Conservation (phyloP, 2,113 vertebrate genomes). For the Scomber scombrus region DNA sequence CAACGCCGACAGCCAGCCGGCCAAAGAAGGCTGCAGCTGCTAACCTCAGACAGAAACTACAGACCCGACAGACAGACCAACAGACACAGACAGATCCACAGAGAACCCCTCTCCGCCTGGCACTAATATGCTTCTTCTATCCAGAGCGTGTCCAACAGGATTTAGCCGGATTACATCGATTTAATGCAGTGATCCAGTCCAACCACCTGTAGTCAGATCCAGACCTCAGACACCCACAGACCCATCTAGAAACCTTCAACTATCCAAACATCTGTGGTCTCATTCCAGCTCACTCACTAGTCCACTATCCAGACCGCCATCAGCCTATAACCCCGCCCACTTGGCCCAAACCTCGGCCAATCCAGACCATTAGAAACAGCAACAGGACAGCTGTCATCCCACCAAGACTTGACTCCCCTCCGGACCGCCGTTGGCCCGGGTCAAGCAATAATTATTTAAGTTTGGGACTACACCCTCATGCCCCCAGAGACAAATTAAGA, state of each 20-base stretch:
- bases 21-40: conserved; percentile 97
- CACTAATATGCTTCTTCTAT: conserved; percentile 6
- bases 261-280: background rate
- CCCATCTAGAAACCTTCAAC: no score
- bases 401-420: background rate
- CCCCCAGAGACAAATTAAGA: background rate
- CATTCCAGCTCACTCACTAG: background rate
- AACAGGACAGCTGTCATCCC: background rate
- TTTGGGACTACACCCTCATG: background rate
- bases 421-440: background rate
- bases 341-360: background rate
- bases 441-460: background rate
- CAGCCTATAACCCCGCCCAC: background rate
- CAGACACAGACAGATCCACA: conserved; percentile 30
- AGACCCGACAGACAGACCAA: conserved; percentile 11
- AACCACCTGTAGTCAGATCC: background rate
- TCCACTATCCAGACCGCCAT: background rate
- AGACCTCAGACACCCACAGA: background rate
- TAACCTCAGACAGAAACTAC: conserved; percentile 79
- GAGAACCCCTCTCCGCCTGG: conserved; percentile 14
- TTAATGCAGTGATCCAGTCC: background rate
- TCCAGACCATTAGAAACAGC: background rate
- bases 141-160: background rate
- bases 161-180: conserved; percentile 11
- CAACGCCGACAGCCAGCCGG: conserved; percentile 93